phyloP scores from a whole-genome alignment of 2,888 invertebrate genomes.

The Torymus texanus region DNA sequence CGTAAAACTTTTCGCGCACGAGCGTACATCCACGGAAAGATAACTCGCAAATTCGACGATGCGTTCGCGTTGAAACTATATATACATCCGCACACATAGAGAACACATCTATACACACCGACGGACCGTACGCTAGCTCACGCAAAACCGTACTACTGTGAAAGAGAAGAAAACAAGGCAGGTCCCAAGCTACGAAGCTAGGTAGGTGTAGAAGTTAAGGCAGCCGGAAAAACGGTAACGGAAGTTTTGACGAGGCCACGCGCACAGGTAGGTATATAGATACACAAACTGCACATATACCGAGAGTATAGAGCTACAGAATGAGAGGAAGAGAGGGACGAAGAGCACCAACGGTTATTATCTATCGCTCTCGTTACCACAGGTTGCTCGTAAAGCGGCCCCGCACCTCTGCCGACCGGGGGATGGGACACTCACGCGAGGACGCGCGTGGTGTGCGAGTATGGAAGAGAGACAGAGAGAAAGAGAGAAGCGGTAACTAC shows the following conservation, averaged over 20 bases:
- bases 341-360: conserved; percentile 72
- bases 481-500: conserved; percentile 44
- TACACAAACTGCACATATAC: not conserved
- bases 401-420: conserved; percentile 60
- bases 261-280: conserved; percentile 13
- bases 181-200: not conserved
- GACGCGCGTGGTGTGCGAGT: not conserved
- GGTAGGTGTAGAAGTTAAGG: conserved; percentile 17
- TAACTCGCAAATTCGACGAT: conserved; percentile 47
- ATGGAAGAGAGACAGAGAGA: conserved; percentile 13
- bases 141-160: conserved; percentile 39
- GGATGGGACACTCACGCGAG: conserved; percentile 64
- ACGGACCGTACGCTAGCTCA: not conserved
- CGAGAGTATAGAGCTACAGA: conserved; percentile 31
- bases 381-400: conserved; percentile 75
- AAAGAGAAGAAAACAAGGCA: conserved; percentile 32
- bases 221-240: conserved; percentile 48
- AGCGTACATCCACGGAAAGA: not conserved
- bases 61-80: not conserved
- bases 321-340: conserved; percentile 17
- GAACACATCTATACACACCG: too few species aligned
- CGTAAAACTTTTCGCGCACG: conserved; percentile 2
- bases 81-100: too few species aligned
- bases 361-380: conserved; percentile 76
- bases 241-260: conserved; percentile 53